Base-by-base conservation (phyloP, 2,797 vertebrate genomes). In the Prionace glauca region DNA sequence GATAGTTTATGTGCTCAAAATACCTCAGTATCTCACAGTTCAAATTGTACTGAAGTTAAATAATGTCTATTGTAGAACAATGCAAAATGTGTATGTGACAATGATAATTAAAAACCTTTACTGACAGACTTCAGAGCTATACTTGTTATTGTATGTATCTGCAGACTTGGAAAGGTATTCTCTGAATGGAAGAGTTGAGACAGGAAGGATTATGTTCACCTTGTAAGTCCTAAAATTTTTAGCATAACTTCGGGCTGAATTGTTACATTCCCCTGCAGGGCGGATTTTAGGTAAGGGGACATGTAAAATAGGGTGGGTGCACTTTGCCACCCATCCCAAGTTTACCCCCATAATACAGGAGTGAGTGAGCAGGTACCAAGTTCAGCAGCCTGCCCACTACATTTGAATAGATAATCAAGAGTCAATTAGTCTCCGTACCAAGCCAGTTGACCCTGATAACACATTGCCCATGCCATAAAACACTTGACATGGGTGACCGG, bases 41-140 rank as follows among this genome's bases (percentile, higher is more conserved):
- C 56, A 77, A 77, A 74, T 11, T 74, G 3, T n/a, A 77, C 45
- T 60, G 26, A 56, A 32, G 71, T 94, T 71, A 94, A 72, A 72
- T 41, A 71, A 22, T 94, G 24, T 50, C 69, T 77, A 60, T 32
- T 95, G 71, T 77, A 77, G 12, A 56, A 95, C 45, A 72, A 32
- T 95, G 93, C 45, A 95, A 72, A 26, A 12, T 74, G 71, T 74
- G 71, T 56, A 72, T 60, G 71, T 95, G 45, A 74, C 16, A 74
- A 62, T 91, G 56, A 74, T 56, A 74, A 93, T 74, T 94, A 94
- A 95, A 95, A n/a, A 60, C 56, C 29, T 77, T 71, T 95, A 77
- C 93, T 56, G 45, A 77, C 69, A 56, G 91, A 50, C 71, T 16
- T 50, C 41, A 72, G 41, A 94, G 36, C 67, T 74, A 1, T 24